A percentile compares a stretch with the other conserved stretches of the same genome.
Evolutionary conservation across 64 coral and sea anemone genomes (phyloP).

Genomic region (Pocillopora damicornis): DNA sequence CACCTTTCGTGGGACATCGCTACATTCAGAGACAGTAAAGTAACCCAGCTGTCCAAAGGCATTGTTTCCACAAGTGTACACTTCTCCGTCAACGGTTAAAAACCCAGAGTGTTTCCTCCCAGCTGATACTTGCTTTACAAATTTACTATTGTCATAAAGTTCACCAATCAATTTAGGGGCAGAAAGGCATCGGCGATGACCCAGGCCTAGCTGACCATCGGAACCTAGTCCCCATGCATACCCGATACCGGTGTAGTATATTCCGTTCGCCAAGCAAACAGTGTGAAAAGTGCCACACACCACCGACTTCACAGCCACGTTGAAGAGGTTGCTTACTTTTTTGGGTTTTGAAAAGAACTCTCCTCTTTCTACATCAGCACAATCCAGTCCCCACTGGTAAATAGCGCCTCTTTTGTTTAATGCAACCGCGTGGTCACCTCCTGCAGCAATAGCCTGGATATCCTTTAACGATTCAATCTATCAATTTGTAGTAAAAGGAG

Average conservation of each 20-base stretch:
- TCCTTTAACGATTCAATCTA: constrained; percentile 41
- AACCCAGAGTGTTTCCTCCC: constrained; percentile 67
- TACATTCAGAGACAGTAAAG: background rate
- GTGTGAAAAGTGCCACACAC: constrained; percentile 60
- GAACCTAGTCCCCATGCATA: constrained; percentile 67
- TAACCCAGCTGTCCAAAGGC: constrained; percentile 74
- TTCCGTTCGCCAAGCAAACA: constrained; percentile 37
- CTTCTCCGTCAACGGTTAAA: constrained; percentile 58
- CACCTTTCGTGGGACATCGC: constrained; percentile 41
- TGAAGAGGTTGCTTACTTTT: constrained; percentile 13
- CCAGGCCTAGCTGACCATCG: constrained; percentile 59
- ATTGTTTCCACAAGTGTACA: constrained; percentile 83
- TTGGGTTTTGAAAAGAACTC: constrained; percentile 20
- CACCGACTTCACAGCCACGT: constrained; percentile 45
- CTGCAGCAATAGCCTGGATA: constrained; percentile 55
- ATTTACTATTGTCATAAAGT: constrained; percentile 8
- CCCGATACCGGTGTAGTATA: background rate
- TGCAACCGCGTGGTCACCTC: constrained; percentile 57
- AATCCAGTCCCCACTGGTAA: constrained; percentile 69
- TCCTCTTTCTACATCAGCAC: constrained; percentile 9
- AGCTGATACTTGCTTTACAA: constrained; percentile 55
- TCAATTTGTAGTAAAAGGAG: background rate
- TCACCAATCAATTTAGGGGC: background rate
- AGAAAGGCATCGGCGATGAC: background rate
- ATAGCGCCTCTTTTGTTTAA: constrained; percentile 30